These are phyloP conservation scores for Drosophila malerkotliana DNA, from an alignment of 1,140 invertebrate genomes.

Conservation along the genomic window DNA sequence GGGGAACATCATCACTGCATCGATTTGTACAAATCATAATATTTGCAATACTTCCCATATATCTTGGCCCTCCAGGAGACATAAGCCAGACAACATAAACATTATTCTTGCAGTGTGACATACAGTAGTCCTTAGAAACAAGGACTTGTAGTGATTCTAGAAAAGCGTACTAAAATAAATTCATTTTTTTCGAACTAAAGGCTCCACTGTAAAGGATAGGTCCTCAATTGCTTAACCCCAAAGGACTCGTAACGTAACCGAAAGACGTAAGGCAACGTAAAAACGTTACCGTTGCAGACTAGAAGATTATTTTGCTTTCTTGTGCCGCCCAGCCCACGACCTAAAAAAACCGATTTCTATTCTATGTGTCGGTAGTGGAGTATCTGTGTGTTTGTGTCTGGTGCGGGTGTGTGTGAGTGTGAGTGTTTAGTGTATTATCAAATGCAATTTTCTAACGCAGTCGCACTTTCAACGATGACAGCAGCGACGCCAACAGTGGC, in stretches of 20 bases:
- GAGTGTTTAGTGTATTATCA: constrained; percentile 65
- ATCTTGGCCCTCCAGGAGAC: background rate
- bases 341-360: constrained; percentile 66
- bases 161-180: no score
- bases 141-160: no score
- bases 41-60: constrained; percentile 28
- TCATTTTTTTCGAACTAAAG: background rate
- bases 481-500: constrained; percentile 25
- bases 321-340: constrained; percentile 52
- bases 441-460: constrained; percentile 83
- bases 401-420: constrained; percentile 33
- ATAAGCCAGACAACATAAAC: constrained; percentile 39
- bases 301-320: constrained; percentile 27
- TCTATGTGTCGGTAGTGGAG: constrained; percentile 5
- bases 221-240: background rate
- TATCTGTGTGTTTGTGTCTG: background rate
- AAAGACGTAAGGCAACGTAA: constrained; percentile 20
- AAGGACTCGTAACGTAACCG: constrained; percentile 7
- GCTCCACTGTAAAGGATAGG: background rate
- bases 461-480: constrained; percentile 79
- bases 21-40: constrained; percentile 46
- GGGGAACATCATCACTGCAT: constrained; percentile 16
- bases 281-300: constrained; percentile 9
- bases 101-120: background rate
- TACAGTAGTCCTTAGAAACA: constrained; percentile 8